phyloP scores from a whole-genome alignment of 1,140 invertebrate genomes.

The Bombus sibiricus region DNA sequence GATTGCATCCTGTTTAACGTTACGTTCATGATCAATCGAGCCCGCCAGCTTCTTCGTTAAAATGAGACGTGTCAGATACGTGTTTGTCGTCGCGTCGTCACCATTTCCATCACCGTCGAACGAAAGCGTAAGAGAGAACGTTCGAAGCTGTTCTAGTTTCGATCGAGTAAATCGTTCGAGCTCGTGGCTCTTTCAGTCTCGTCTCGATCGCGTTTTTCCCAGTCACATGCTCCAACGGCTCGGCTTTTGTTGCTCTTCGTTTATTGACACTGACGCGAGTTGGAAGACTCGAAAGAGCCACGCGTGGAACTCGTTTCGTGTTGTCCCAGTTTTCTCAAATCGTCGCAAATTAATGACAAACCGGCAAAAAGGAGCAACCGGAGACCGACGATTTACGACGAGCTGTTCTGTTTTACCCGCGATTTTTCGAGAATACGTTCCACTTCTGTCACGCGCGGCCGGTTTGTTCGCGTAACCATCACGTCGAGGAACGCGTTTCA shows the following conservation, averaged over 20 bases:
- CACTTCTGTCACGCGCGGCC: not conserved
- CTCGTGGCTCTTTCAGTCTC: not conserved
- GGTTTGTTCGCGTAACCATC: not conserved
- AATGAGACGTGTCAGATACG: too few species aligned
- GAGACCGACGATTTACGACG: not conserved
- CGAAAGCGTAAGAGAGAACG: not conserved
- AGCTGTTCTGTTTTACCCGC: not conserved
- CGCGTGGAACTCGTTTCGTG: not conserved
- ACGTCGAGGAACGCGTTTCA: not conserved
- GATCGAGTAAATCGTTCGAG: not conserved
- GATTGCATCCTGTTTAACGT: not conserved
- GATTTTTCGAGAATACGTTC: not conserved
- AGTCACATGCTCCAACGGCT: not conserved
- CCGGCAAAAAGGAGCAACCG: not conserved
- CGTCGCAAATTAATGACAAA: not conserved
- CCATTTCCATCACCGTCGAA: not conserved
- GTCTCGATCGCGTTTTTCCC: not conserved
- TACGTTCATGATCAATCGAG: not conserved
- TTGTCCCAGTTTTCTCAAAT: slow-evolving; percentile 15
- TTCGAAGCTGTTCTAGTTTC: slow-evolving; percentile 4
- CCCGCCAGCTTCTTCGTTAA: not conserved
- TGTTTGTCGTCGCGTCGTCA: not conserved
- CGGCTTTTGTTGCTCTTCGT: not conserved
- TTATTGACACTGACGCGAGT: not conserved
- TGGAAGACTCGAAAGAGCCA: not conserved